phyloP scores from a whole-genome alignment of 2,888 invertebrate species.

The Drosophila peninsularis region DNA sequence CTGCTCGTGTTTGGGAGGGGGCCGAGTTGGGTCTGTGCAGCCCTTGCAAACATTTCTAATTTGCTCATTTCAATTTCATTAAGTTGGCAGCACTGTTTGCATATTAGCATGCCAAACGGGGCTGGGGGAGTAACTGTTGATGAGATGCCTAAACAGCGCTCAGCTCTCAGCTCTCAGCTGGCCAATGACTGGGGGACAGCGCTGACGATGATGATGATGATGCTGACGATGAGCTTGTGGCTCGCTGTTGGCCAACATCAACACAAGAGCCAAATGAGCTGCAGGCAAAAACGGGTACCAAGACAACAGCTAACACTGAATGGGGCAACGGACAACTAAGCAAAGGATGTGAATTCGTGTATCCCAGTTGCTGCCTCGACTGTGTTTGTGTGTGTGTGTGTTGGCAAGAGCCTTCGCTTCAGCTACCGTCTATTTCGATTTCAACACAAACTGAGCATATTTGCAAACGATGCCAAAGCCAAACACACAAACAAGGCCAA shows the following conservation, averaged over 20 bases:
- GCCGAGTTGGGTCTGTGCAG: not conserved
- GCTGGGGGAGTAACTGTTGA: conserved; percentile 44
- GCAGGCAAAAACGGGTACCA: conserved; percentile 67
- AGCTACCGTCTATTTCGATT: conserved; percentile 53
- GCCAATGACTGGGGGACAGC: conserved; percentile 33
- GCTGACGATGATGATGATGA: conserved; percentile 21
- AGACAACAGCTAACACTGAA: conserved; percentile 37
- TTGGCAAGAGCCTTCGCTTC: conserved; percentile 44
- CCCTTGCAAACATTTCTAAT: conserved; percentile 58
- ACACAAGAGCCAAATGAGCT: conserved; percentile 68
- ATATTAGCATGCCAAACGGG: conserved; percentile 74
- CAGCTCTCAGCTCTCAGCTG: conserved; percentile 58
- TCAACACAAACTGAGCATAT: conserved; percentile 55
- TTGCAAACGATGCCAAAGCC: conserved; percentile 56
- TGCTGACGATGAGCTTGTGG: conserved; percentile 55
- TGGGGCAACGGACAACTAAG: conserved; percentile 40
- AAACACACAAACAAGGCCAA: conserved; percentile 44
- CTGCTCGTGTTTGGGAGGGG: not conserved
- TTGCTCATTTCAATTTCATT: conserved; percentile 79
- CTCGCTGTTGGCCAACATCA: conserved; percentile 61
- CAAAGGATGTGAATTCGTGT: conserved; percentile 49
- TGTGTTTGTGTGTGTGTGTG: conserved; percentile 6
- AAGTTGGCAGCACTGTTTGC: conserved; percentile 78
- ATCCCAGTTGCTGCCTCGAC: conserved; percentile 5
- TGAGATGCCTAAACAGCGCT: conserved; percentile 72